Evolutionary conservation across 92 coral and sea anemone genomes (phyloP), one percentile per base, ranked within the genome.

Genomic region (Epizoanthus stellaris): DNA sequence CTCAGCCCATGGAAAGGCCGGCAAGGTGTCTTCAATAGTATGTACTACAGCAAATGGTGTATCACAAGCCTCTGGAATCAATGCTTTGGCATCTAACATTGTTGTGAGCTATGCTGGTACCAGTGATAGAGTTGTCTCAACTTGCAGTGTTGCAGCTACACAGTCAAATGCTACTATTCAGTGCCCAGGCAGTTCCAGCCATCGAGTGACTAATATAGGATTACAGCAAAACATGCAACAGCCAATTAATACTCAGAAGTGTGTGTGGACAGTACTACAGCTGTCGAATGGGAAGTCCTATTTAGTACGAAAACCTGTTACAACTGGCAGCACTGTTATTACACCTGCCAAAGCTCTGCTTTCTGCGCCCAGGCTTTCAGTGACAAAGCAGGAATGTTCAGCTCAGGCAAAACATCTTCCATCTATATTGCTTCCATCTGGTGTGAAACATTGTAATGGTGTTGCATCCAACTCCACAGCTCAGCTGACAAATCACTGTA

Each of bases 261-360:
- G 30, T 13, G 38, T 9, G 21, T 68, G 45, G 49, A 68, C 45
- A 34, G 52, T 68, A 7, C 19, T 68, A 68, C 73, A 68, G 47
- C 30, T 68, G 47, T 68, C 73, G 9, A 68, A 14, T 68, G 73
- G 73, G 5, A 43, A 68, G 13, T 68, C 73, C 15, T 68, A 68
- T 43, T 68, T 68, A 16, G 73, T 68, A 19, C 16, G 42, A 43
- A 68, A 38, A 68, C 73, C 73, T 12, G 72, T 34, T 17, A 34
- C 72, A 2, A 38, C 30, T 3, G 12, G 20, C 39, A 68, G 42
- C 49, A 68, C 52, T 6, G 20, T 43, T 34, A 17, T 19, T 3
- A 30, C 73, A 34, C 14, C n/a, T 19, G n/a, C 47, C 39, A 67
- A 67, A 67, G 43, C 72, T 68, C 21, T 38, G 21, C 73, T 52